phyloP scores from a whole-genome alignment of 2,888 invertebrate species.

The Hybos culiciformis region DNA sequence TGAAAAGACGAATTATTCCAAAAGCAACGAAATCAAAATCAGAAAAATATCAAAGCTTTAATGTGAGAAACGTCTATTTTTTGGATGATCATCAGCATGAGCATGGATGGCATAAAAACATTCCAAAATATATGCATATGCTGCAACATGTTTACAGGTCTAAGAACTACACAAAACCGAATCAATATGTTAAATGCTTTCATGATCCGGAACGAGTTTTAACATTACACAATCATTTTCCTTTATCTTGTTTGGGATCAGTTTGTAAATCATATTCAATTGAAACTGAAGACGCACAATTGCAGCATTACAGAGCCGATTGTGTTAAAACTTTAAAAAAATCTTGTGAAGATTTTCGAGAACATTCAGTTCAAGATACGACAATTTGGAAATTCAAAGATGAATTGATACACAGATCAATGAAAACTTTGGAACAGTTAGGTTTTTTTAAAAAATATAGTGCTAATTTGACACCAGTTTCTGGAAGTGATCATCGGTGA shows the following conservation, averaged over 20 bases:
- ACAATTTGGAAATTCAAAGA: not conserved
- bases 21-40: constrained; percentile 5
- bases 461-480: not conserved
- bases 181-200: constrained; percentile 88
- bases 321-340: constrained; percentile 80
- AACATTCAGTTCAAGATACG: constrained; percentile 47
- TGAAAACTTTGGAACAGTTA: not conserved
- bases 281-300: constrained; percentile 66
- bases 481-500: not conserved
- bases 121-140: constrained; percentile 85
- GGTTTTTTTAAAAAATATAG: not conserved
- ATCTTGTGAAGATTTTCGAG: constrained; percentile 66
- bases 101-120: constrained; percentile 65
- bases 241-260: constrained; percentile 73
- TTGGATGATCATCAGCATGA: constrained; percentile 68
- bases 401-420: not conserved
- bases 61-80: constrained; percentile 85
- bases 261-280: constrained; percentile 75
- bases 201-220: constrained; percentile 82
- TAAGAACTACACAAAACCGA: constrained; percentile 82
- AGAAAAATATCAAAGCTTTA: constrained; percentile 52
- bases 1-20: constrained; percentile 55
- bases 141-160: constrained; percentile 81
- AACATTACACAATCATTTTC: constrained; percentile 85
- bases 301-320: constrained; percentile 89